phyloP scores from a whole-genome alignment of 2,888 invertebrate species.

The Conomelus anceps region DNA sequence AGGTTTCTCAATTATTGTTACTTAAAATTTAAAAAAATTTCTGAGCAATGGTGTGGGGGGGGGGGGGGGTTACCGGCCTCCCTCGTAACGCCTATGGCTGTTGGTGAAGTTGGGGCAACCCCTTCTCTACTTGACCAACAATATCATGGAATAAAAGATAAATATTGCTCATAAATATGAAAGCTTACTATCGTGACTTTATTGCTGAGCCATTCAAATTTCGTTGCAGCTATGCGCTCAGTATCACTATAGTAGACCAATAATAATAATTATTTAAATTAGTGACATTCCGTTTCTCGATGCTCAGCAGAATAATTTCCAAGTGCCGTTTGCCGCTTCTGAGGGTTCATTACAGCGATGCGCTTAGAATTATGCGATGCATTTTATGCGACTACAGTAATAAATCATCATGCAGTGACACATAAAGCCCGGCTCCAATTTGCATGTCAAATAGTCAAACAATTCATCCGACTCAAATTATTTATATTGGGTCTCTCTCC shows the following conservation, averaged over 20 bases:
- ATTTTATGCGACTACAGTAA: background rate
- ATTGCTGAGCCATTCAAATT: background rate
- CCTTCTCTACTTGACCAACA: too few species aligned
- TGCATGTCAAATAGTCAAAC: background rate
- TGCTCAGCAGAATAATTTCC: background rate
- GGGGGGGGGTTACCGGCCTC: too few species aligned
- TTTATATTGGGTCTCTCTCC: background rate
- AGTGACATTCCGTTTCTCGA: background rate
- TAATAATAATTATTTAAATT: too few species aligned
- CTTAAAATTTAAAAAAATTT: too few species aligned
- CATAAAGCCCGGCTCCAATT: background rate
- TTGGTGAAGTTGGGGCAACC: too few species aligned
- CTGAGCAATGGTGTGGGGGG: too few species aligned
- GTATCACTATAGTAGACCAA: too few species aligned
- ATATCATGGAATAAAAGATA: background rate
- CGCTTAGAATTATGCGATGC: background rate
- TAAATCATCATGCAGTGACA: background rate
- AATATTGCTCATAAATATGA: background rate
- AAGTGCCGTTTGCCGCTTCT: background rate
- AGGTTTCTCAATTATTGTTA: too few species aligned
- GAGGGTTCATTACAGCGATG: background rate
- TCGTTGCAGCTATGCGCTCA: too few species aligned
- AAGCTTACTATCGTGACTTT: background rate
- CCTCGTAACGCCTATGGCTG: too few species aligned
- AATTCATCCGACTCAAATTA: background rate